phyloP scores from a whole-genome alignment of 2,113 vertebrate species.

The Vulpes vulpes region DNA sequence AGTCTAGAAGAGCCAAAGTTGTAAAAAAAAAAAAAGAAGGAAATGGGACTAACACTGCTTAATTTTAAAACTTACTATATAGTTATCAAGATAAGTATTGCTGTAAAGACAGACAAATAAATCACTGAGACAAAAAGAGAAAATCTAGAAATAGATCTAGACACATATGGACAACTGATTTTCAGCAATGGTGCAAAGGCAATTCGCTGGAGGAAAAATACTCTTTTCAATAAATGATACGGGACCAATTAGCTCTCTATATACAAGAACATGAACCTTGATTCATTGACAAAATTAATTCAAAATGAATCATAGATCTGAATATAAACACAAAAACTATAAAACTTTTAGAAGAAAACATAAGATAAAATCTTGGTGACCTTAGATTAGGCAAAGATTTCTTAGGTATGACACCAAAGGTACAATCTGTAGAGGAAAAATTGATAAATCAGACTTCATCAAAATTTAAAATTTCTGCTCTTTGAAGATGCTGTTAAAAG shows the following conservation, averaged over 20 bases:
- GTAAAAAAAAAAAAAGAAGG: neutral
- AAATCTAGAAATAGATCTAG: neutral
- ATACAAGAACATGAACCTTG: constrained; percentile 12
- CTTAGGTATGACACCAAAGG: neutral
- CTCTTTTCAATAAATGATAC: neutral
- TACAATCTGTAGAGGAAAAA: constrained; percentile 24
- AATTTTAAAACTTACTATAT: constrained; percentile 14
- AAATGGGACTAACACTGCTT: neutral
- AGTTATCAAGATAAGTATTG: neutral
- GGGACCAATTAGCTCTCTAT: neutral
- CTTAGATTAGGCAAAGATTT: constrained; percentile 12
- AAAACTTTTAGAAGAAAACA: neutral
- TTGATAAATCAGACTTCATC: neutral
- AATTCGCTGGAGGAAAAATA: constrained; percentile 11
- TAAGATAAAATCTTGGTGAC: neutral
- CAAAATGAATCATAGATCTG: constrained; percentile 7
- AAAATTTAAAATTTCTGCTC: neutral
- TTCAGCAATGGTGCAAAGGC: neutral
- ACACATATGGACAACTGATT: neutral
- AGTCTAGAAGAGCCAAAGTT: neutral
- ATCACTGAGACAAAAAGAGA: constrained; percentile 10
- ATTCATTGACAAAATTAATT: constrained; percentile 27
- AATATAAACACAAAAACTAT: constrained; percentile 21
- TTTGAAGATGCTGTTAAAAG: neutral
- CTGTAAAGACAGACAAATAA: neutral